A percentile compares a stretch with the other conserved stretches of the same genome.
These are phyloP conservation scores for Crossoptilon crossoptilon DNA, from an alignment of 2,797 vertebrate species.

Conservation along the genomic window DNA sequence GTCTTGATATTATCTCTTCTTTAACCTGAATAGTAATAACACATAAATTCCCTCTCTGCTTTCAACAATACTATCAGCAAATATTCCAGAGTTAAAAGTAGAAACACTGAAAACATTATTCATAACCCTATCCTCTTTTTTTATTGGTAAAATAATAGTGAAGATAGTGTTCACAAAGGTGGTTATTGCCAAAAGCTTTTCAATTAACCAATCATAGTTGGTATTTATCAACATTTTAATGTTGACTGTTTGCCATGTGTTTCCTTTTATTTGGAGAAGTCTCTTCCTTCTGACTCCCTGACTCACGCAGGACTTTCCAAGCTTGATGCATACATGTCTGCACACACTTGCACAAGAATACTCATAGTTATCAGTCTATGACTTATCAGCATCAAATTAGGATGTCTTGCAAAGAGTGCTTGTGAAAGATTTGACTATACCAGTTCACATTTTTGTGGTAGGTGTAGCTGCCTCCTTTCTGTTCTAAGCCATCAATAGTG, in stretches of 20 bases:
- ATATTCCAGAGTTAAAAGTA: conserved; percentile 24
- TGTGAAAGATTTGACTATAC: background rate
- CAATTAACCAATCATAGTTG: background rate
- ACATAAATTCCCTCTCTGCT: conserved; percentile 12
- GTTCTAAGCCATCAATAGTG: background rate
- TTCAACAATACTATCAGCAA: conserved; percentile 28
- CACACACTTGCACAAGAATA: background rate
- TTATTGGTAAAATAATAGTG: background rate
- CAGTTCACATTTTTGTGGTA: background rate
- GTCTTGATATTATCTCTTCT: conserved; percentile 21
- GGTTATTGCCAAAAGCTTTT: conserved; percentile 5
- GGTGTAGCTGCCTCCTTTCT: background rate
- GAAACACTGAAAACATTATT: conserved; percentile 37
- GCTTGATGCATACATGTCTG: background rate
- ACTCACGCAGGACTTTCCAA: background rate
- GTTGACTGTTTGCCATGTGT: background rate
- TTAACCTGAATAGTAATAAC: conserved; percentile 16
- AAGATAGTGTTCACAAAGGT: background rate
- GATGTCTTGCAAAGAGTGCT: background rate
- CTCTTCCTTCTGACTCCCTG: background rate
- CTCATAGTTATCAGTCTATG: background rate
- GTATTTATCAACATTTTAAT: background rate
- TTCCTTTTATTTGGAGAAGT: background rate
- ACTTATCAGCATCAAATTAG: background rate
- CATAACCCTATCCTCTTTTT: background rate